phyloP scores from a whole-genome alignment of 1,140 invertebrate genomes.

The Armadillidium nasatum region DNA sequence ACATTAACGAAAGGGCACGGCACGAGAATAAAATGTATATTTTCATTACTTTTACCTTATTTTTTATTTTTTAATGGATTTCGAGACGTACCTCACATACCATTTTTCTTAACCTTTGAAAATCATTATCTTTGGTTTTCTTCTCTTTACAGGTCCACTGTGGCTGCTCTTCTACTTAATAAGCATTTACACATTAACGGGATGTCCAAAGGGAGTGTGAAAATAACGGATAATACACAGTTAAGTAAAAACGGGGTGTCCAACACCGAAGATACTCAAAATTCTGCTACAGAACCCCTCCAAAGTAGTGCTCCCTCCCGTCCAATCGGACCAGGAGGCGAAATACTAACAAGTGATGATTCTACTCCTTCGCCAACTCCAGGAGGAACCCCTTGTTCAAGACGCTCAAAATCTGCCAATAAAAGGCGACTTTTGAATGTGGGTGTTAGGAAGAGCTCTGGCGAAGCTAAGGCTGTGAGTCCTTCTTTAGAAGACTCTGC shows the following conservation, averaged over 20 bases:
- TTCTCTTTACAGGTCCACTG: conserved; percentile 34
- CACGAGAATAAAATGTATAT: too few species aligned
- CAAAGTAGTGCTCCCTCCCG: neutral
- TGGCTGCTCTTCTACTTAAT: conserved; percentile 42
- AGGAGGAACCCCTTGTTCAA: conserved; percentile 24
- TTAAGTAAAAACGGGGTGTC: neutral
- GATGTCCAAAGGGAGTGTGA: conserved; percentile 35
- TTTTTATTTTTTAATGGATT: too few species aligned
- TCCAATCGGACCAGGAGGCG: neutral
- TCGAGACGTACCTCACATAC: too few species aligned
- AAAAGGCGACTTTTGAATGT: conserved; percentile 40
- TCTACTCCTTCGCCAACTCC: conserved; percentile 37
- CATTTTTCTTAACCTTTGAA: too few species aligned
- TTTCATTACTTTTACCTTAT: too few species aligned
- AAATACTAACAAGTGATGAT: conserved; percentile 28
- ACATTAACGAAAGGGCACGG: too few species aligned
- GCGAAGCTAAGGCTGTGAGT: conserved; percentile 27
- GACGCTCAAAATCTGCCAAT: conserved; percentile 14
- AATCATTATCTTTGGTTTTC: too few species aligned
- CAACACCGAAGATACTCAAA: neutral
- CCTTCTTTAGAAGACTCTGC: too few species aligned
- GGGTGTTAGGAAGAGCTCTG: conserved; percentile 24
- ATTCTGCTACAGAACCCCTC: neutral
- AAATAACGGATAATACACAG: conserved; percentile 31
- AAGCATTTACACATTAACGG: conserved; percentile 45